Percentiles rank a stretch among this genome's conserved stretches.
Evolutionary conservation across 2,888 invertebrate species (phyloP).

Genomic region (Eupithecia abbreviata): DNA sequence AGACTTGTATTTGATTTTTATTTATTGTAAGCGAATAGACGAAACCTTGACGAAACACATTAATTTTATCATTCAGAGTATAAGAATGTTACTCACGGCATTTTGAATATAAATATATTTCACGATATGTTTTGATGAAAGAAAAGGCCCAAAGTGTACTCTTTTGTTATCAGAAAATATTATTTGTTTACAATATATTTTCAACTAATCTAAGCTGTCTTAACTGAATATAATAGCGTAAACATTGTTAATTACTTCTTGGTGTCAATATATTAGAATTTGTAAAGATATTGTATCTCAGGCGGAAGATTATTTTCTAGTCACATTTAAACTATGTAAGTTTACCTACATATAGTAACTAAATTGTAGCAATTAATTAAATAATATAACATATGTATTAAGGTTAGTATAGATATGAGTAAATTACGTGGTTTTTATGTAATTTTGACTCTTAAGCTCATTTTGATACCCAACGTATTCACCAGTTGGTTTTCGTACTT

Average conservation of each 20-base stretch:
- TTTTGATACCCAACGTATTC: background rate
- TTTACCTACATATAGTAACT: background rate
- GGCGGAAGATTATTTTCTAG: constrained; percentile 29
- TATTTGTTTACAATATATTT: too few relatives aligned
- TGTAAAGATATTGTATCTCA: background rate
- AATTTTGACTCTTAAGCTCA: constrained; percentile 22
- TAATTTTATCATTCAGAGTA: too few relatives aligned
- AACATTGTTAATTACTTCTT: background rate
- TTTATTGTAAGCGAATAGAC: too few relatives aligned
- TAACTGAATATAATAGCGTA: too few relatives aligned
- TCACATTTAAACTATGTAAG: constrained; percentile 6
- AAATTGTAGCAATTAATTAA: background rate
- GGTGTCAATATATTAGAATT: constrained; percentile 17
- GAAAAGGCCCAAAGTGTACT: too few relatives aligned
- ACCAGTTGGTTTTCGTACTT: constrained; percentile 19
- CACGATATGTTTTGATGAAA: too few relatives aligned
- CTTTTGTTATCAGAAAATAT: too few relatives aligned
- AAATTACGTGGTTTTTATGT: background rate
- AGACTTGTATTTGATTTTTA: too few relatives aligned
- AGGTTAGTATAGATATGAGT: background rate
- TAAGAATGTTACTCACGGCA: too few relatives aligned
- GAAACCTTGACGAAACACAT: too few relatives aligned
- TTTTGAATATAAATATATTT: too few relatives aligned
- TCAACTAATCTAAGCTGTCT: too few relatives aligned
- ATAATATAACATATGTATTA: background rate